These are phyloP conservation scores for Drosophila funebris DNA, from an alignment of 1,140 invertebrate genomes.

Conservation along the genomic window DNA sequence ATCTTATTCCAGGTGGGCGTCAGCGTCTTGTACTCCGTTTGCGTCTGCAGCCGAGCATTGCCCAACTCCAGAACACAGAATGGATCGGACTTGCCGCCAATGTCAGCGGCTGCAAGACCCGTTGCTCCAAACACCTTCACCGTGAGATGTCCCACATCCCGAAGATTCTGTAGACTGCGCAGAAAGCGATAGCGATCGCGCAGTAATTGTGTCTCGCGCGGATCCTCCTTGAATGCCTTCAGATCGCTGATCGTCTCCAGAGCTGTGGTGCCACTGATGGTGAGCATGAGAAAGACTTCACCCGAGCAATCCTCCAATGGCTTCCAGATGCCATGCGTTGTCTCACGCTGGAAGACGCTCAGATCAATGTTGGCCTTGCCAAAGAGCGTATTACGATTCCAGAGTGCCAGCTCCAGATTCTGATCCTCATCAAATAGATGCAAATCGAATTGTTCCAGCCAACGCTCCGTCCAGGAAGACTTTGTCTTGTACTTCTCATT, in stretches of 20 bases:
- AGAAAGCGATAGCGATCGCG: constrained; percentile 91
- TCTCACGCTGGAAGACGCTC: constrained; percentile 92
- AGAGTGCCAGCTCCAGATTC: constrained; percentile 71
- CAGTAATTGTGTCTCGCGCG: constrained; percentile 87
- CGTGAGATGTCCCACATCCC: constrained; percentile 94
- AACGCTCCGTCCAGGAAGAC: constrained; percentile 93
- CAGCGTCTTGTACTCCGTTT: constrained; percentile 99
- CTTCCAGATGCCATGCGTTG: constrained; percentile 94
- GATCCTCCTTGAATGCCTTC: constrained; percentile 92
- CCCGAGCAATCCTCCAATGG: constrained; percentile 95
- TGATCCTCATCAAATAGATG: constrained; percentile 93
- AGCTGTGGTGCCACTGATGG: constrained; percentile 96
- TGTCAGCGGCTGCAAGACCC: constrained; percentile 94
- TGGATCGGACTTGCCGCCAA: constrained; percentile 97
- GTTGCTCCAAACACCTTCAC: constrained; percentile 96
- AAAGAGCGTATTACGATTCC: constrained; percentile 78
- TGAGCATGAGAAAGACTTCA: constrained; percentile 94
- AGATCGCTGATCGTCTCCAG: constrained; percentile 96
- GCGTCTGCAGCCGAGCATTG: constrained; percentile 97
- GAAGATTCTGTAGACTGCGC: constrained; percentile 89
- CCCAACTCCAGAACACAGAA: constrained; percentile 98
- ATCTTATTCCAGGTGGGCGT: constrained; percentile 99
- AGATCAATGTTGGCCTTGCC: constrained; percentile 94
- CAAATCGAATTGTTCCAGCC: constrained; percentile 99
- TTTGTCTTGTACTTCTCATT: constrained; percentile 99